Evolutionary conservation across 2,797 vertebrate species (phyloP).

Genomic region (Trachurus trachurus): DNA sequence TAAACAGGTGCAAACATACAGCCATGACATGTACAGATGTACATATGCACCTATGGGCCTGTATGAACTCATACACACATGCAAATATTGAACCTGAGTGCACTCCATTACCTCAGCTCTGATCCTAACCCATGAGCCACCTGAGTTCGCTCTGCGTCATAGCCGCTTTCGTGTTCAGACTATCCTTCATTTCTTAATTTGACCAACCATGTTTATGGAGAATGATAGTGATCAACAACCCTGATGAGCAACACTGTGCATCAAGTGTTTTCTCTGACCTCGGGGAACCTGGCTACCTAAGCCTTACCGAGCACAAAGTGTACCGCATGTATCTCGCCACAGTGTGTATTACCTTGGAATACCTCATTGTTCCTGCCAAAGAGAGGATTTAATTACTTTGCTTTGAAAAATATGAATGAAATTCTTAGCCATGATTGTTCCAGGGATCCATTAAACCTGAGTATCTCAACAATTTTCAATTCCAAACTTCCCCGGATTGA

Average conservation of each 20-base stretch:
- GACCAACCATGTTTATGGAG: slow-evolving; percentile 59
- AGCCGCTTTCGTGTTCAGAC: slow-evolving; percentile 40
- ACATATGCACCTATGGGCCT: slow-evolving; percentile 20
- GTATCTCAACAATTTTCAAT: neutral
- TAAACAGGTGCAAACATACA: slow-evolving; percentile 43
- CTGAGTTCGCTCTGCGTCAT: slow-evolving; percentile 57
- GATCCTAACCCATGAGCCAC: slow-evolving; percentile 42
- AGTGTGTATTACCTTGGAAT: slow-evolving; percentile 10
- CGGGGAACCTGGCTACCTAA: slow-evolving; percentile 44
- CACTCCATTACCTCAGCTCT: slow-evolving; percentile 46
- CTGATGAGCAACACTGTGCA: slow-evolving; percentile 29
- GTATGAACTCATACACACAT: slow-evolving; percentile 45
- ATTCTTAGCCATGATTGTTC: neutral
- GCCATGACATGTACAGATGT: neutral
- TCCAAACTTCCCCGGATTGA: neutral
- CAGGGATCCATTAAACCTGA: neutral
- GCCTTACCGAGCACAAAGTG: slow-evolving; percentile 43
- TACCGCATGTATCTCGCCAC: slow-evolving; percentile 18
- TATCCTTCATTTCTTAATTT: slow-evolving; percentile 53
- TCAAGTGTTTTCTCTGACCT: slow-evolving; percentile 58
- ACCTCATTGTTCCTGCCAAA: neutral
- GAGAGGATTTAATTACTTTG: neutral
- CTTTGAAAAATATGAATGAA: neutral
- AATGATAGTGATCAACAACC: slow-evolving; percentile 44
- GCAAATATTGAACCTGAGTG: slow-evolving; percentile 43